phyloP scores from a whole-genome alignment of 2,888 invertebrate genomes.

The Agrotis exclamationis region DNA sequence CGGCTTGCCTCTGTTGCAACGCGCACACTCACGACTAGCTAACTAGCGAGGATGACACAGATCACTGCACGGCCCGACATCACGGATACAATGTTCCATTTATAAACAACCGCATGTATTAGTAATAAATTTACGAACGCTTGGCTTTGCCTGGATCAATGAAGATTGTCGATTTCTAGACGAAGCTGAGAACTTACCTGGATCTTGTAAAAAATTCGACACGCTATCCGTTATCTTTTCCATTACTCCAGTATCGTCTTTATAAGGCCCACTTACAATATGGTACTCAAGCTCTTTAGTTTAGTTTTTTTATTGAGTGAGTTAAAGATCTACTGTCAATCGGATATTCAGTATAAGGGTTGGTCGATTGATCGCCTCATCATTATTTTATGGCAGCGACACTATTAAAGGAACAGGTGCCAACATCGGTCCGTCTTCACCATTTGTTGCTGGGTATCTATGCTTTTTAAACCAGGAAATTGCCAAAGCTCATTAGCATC shows the following conservation, averaged over 20 bases:
- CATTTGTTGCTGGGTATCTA: not conserved
- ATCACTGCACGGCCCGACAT: constrained; percentile 73
- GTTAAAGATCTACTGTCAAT: not conserved
- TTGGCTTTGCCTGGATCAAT: constrained; percentile 37
- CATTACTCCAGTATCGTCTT: too few species aligned
- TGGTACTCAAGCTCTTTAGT: too few species aligned
- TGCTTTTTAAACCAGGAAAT: not conserved
- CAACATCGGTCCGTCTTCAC: not conserved
- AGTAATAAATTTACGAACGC: constrained; percentile 48
- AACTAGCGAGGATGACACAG: constrained; percentile 78
- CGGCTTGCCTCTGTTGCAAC: constrained; percentile 69
- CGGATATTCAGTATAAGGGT: not conserved
- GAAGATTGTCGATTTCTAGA: not conserved
- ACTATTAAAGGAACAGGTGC: not conserved
- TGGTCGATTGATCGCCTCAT: not conserved
- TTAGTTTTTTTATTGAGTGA: not conserved
- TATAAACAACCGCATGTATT: constrained; percentile 62
- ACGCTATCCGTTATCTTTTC: too few species aligned
- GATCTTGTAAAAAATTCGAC: not conserved
- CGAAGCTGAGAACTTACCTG: not conserved
- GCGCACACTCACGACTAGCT: constrained; percentile 72
- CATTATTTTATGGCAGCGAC: not conserved
- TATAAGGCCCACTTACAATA: too few species aligned
- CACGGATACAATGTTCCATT: constrained; percentile 75
- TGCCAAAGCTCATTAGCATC: not conserved